Base-by-base conservation (phyloP, 2,888 invertebrate species). In the Chymomyza fuscimana region DNA sequence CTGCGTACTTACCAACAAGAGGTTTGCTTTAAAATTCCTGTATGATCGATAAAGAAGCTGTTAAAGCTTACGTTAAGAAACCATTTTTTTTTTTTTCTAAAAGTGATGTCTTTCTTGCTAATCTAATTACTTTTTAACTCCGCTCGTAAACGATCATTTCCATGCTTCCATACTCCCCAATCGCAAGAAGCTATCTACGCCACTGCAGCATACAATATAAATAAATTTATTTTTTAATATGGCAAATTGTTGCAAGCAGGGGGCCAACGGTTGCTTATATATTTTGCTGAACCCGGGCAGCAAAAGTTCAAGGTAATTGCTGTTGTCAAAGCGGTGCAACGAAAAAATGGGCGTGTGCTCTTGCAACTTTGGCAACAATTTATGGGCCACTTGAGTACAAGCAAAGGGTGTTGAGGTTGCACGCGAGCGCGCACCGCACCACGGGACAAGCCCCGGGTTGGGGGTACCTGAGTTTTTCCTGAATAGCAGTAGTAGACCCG, bases 331-430 rank as follows among this genome's bases (percentile, higher is more conserved):
- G 86, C 86, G 82, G 82, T 79, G 76, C 83, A 81, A 80, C 82
- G 82, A 82, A 84, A 32, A 82, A 81, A 78, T 79, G 79, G 87
- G 83, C 86, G 86, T 83, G 74, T 61, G 58, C 12, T 73, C 77
- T 73, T 80, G 80, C 80, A 87, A 87, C 80, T 84, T 84, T 82
- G 83, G 86, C 86, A 84, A 81, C 83, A 84, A 87, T 86, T 87
- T 87, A 87, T 87, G 87, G 87, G 83, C 85, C 85, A 85, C 85
- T 85, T 85, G 85, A 85, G 76, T 87, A 86, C 85, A 87, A 86
- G 85, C 85, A 87, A 86, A 86, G 86, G 86, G 86, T 86, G 86
- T 86, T 86, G 86, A 86, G 82, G 87, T 87, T 87, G 86, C 87
- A 87, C 86, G 86, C 86, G 86, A 86, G 81, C 82, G 80, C 65